Conservation (phyloP, 1,140 invertebrate species). For the Ostrea edulis region DNA sequence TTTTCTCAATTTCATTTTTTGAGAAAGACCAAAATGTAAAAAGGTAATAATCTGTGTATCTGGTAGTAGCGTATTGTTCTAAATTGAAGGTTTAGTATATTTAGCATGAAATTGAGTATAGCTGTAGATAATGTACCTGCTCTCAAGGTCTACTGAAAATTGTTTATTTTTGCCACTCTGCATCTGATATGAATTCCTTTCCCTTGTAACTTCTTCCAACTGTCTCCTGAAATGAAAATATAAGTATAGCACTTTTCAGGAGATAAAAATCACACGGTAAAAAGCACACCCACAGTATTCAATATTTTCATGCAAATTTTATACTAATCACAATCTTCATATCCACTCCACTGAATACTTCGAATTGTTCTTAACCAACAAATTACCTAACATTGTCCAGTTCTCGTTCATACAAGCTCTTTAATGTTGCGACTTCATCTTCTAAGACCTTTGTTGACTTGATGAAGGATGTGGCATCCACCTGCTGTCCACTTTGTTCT, state of each 20-base stretch:
- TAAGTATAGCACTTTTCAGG: background rate
- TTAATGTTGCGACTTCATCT: slow-evolving; percentile 66
- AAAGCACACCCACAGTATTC: too few species aligned
- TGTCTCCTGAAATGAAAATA: slow-evolving; percentile 59
- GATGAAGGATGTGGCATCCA: slow-evolving; percentile 66
- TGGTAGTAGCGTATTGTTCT: too few species aligned
- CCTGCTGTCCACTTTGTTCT: slow-evolving; percentile 59
- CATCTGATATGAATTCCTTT: slow-evolving; percentile 61
- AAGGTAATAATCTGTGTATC: too few species aligned
- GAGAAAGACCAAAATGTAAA: too few species aligned
- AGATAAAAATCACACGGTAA: too few species aligned
- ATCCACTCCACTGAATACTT: too few species aligned
- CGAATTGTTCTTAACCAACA: background rate
- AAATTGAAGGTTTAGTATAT: too few species aligned
- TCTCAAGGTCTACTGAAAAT: slow-evolving; percentile 61
- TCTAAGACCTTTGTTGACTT: slow-evolving; percentile 67
- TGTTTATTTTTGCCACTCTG: slow-evolving; percentile 67
- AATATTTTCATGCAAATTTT: too few species aligned
- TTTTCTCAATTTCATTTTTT: too few species aligned
- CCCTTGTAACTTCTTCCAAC: slow-evolving; percentile 59
- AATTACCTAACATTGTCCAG: slow-evolving; percentile 68
- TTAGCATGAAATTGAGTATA: too few species aligned
- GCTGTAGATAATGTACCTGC: slow-evolving; percentile 58
- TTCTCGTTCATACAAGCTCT: slow-evolving; percentile 71
- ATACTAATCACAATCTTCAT: too few species aligned